These are phyloP conservation scores for Hartigia nigra DNA, from an alignment of 2,888 invertebrate genomes.

Conservation along the genomic window DNA sequence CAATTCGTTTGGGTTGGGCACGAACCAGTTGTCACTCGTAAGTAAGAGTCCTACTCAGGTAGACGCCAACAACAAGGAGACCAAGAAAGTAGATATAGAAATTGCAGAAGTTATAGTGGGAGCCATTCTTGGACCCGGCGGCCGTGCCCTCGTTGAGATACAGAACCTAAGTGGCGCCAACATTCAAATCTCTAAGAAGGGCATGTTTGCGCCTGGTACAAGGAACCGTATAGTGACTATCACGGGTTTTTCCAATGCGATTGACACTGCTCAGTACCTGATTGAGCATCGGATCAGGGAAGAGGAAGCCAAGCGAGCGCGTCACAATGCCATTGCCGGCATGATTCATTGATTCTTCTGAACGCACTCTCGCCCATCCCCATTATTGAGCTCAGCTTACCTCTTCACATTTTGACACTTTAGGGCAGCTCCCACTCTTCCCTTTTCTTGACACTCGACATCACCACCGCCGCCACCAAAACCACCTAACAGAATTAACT, in stretches of 20 bases:
- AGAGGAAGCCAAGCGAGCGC: constrained; percentile 94
- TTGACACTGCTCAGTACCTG: constrained; percentile 92
- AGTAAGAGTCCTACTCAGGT: constrained; percentile 87
- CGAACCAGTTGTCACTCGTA: constrained; percentile 78
- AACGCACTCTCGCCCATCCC: constrained; percentile 41
- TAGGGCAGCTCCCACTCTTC: constrained; percentile 21
- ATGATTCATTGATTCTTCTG: constrained; percentile 74
- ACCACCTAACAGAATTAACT: neutral
- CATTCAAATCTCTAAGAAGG: constrained; percentile 99
- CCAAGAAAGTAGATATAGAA: constrained; percentile 88
- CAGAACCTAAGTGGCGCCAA: constrained; percentile 97
- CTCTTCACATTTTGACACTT: constrained; percentile 35
- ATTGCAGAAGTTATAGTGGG: constrained; percentile 97
- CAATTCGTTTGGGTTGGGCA: constrained; percentile 89
- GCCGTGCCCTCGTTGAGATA: constrained; percentile 95
- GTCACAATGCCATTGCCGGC: constrained; percentile 84
- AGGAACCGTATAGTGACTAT: constrained; percentile 97
- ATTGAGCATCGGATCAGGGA: constrained; percentile 97
- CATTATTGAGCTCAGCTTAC: constrained; percentile 48
- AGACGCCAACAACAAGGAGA: constrained; percentile 81
- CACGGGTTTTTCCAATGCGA: constrained; percentile 88
- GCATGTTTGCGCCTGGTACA: constrained; percentile 96
- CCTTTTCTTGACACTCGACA: constrained; percentile 15
- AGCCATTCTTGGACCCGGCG: constrained; percentile 96
- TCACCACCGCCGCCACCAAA: constrained; percentile 22